Evolutionary conservation across 2,888 invertebrate genomes (phyloP).

Genomic region (Dicyrtoma fusca): DNA sequence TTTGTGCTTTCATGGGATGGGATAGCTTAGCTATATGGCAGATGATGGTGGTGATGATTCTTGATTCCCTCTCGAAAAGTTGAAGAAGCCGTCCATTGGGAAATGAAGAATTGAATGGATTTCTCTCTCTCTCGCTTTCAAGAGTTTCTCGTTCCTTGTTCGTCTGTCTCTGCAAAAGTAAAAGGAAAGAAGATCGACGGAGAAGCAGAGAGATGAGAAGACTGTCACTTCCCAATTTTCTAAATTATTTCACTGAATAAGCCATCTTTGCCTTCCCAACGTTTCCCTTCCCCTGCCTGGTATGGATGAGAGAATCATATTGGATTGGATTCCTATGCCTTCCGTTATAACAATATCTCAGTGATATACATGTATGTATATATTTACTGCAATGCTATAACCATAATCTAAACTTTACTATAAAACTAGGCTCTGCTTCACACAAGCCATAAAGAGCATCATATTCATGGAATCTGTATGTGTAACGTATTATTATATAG

Average conservation of each 20-base stretch:
- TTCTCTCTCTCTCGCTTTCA: conserved; percentile 23
- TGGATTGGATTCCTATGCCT: too few species aligned
- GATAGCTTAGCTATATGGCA: too few species aligned
- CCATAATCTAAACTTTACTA: too few species aligned
- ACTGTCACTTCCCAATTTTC: conserved; percentile 32
- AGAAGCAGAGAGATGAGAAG: neutral
- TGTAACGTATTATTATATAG: too few species aligned
- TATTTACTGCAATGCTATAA: too few species aligned
- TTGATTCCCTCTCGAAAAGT: conserved; percentile 34
- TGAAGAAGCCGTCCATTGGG: conserved; percentile 33
- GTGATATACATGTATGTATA: too few species aligned
- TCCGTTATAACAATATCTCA: too few species aligned
- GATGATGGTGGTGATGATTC: conserved; percentile 18
- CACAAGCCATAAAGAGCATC: too few species aligned
- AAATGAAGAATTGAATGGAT: conserved; percentile 38
- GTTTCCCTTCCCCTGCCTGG: neutral
- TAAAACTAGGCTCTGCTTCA: too few species aligned
- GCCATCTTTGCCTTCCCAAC: conserved; percentile 19
- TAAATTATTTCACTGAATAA: conserved; percentile 28
- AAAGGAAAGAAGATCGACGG: neutral
- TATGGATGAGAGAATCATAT: too few species aligned
- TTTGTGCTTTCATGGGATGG: too few species aligned
- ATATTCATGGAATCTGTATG: too few species aligned
- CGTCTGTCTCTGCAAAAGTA: neutral
- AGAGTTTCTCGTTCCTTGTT: conserved; percentile 17